phyloP scores from a whole-genome alignment of 1,140 invertebrate species.

The Drosophila baimaii region DNA sequence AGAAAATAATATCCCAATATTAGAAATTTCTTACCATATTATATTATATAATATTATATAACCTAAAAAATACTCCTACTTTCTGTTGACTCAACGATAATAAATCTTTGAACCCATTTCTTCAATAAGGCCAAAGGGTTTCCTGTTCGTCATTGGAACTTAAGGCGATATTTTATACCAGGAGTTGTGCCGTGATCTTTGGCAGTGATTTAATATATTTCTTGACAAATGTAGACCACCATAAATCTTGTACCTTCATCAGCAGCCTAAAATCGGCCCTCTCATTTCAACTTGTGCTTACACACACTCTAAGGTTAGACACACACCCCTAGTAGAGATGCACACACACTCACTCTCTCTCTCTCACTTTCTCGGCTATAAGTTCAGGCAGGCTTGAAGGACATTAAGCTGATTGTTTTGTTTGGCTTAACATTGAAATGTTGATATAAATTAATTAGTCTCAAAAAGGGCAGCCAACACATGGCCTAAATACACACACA shows the following conservation, averaged over 20 bases:
- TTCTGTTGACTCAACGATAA: not conserved
- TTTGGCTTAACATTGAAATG: constrained; percentile 82
- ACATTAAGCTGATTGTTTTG: constrained; percentile 82
- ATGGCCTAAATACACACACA: constrained; percentile 29
- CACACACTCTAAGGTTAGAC: not conserved
- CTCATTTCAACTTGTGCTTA: not conserved
- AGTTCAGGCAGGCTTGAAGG: constrained; percentile 46
- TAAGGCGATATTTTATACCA: not conserved
- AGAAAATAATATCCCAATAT: too few species aligned
- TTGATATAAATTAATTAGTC: constrained; percentile 83
- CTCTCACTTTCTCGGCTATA: not conserved
- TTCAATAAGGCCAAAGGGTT: not conserved
- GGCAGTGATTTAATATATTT: constrained; percentile 15
- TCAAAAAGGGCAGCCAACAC: constrained; percentile 56
- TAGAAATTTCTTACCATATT: not conserved
- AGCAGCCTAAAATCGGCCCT: constrained; percentile 14
- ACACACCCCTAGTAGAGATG: constrained; percentile 2
- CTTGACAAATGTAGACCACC: constrained; percentile 18
- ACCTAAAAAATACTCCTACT: too few species aligned
- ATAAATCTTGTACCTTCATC: constrained; percentile 28
- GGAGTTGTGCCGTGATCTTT: not conserved
- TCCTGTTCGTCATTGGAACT: not conserved
- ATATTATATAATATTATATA: too few species aligned
- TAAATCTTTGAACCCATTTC: constrained; percentile 5
- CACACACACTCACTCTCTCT: constrained; percentile 15